A percentile compares a stretch with the other conserved stretches of the same genome.
phyloP scores from a whole-genome alignment of 2,113 vertebrate genomes.

The Puffinus mauretanicus region DNA sequence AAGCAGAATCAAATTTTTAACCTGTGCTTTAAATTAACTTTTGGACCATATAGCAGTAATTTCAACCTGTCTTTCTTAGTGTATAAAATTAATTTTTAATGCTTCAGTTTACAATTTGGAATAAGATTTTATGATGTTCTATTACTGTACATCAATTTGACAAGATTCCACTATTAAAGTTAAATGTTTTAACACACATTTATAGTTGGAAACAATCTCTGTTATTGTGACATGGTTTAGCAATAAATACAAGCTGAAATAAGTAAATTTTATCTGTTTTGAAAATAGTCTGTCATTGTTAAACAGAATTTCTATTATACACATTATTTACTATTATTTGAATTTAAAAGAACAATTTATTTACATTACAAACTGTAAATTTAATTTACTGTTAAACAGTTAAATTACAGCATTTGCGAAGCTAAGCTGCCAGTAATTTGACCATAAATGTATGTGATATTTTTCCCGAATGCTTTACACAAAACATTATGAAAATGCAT shows the following conservation, averaged over 20 bases:
- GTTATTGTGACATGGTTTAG: not conserved
- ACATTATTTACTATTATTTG: conserved; percentile 19
- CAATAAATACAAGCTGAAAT: conserved; percentile 10
- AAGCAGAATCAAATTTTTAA: not conserved
- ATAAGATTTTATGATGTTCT: not conserved
- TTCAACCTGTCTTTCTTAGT: not conserved
- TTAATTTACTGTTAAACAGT: conserved; percentile 58
- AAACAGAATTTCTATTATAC: conserved; percentile 7
- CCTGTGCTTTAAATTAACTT: not conserved
- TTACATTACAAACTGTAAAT: conserved; percentile 33
- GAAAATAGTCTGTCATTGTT: conserved; percentile 1
- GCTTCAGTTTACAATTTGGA: conserved; percentile 30
- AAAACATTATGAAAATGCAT: conserved; percentile 14
- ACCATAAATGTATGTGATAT: not conserved
- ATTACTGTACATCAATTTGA: conserved; percentile 1
- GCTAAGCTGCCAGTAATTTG: conserved; percentile 49
- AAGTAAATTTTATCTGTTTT: conserved; percentile 17
- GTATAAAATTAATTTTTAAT: conserved; percentile 27
- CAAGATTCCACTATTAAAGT: conserved; percentile 19
- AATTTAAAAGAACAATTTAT: conserved; percentile 41
- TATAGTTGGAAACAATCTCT: conserved; percentile 4
- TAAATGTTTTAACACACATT: conserved; percentile 33
- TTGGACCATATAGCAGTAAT: not conserved
- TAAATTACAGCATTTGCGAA: conserved; percentile 48
- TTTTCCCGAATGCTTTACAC: not conserved